phyloP scores from a whole-genome alignment of 2,888 invertebrate genomes.

The Orthosia cruda region DNA sequence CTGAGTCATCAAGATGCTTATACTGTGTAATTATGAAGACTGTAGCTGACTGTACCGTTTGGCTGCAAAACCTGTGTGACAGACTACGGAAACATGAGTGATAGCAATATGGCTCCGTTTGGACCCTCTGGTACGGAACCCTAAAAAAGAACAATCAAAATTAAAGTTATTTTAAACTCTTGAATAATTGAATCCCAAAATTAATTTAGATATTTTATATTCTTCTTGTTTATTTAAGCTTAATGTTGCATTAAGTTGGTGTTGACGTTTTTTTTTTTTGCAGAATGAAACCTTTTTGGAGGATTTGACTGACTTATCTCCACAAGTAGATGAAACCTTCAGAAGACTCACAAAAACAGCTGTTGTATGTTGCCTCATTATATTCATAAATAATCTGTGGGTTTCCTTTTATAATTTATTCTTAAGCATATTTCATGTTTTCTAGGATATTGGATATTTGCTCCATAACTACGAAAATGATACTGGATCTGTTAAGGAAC shows the following conservation, averaged over 20 bases:
- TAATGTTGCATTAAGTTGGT: not conserved
- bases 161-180: too few relatives aligned
- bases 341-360: slow-evolving; percentile 87
- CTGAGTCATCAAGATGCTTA: too few relatives aligned
- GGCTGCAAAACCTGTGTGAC: too few relatives aligned
- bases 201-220: not conserved
- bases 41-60: too few relatives aligned
- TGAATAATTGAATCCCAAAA: too few relatives aligned
- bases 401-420: not conserved
- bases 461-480: slow-evolving; percentile 82
- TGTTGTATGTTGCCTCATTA: slow-evolving; percentile 75
- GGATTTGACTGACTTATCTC: slow-evolving; percentile 78
- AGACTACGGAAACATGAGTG: too few relatives aligned
- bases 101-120: too few relatives aligned
- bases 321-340: slow-evolving; percentile 85
- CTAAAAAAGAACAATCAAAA: too few relatives aligned
- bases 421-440: slow-evolving; percentile 43
- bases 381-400: not conserved
- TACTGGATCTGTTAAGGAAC: slow-evolving; percentile 75
- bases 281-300: slow-evolving; percentile 83
- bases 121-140: too few relatives aligned
- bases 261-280: slow-evolving; percentile 59
- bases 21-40: too few relatives aligned
- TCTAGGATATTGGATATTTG: slow-evolving; percentile 85
- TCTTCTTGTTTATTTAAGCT: not conserved